These are phyloP conservation scores for Caranx ignobilis DNA, from an alignment of 2,113 vertebrate genomes.

Conservation along the genomic window DNA sequence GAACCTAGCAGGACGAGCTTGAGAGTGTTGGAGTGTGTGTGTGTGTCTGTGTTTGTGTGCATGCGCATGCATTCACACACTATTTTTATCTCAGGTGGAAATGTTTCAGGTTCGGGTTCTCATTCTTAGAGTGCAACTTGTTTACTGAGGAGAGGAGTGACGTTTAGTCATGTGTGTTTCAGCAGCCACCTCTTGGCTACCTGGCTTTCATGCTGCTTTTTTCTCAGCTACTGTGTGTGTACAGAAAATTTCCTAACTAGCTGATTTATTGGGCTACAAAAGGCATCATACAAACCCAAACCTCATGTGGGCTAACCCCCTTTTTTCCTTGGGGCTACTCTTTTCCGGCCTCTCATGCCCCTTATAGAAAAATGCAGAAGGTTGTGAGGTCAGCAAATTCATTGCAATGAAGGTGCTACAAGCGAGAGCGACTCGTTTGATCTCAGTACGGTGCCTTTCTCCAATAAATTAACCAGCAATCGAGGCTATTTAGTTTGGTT, in stretches of 20 bases:
- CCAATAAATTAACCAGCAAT: conserved; percentile 83
- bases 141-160: background rate
- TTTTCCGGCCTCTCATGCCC: conserved; percentile 71
- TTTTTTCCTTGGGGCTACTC: conserved; percentile 44
- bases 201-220: conserved; percentile 8
- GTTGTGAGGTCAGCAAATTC: conserved; percentile 81
- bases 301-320: conserved; percentile 74
- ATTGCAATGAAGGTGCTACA: conserved; percentile 80
- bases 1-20: background rate
- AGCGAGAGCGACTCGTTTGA: conserved; percentile 78
- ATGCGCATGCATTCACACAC: background rate
- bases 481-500: conserved; percentile 76
- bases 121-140: conserved; percentile 11
- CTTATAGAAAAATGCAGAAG: conserved; percentile 74
- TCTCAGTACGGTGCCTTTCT: conserved; percentile 77
- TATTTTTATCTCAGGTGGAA: conserved; percentile 20
- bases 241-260: conserved; percentile 62
- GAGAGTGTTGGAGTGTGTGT: background rate
- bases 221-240: conserved; percentile 56
- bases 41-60: background rate
- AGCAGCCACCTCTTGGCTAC: conserved; percentile 18
- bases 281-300: conserved; percentile 76
- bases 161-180: background rate
- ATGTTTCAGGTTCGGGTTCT: conserved; percentile 25
- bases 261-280: conserved; percentile 75